Conservation (phyloP, 2,113 vertebrate genomes). For the Nycticebus coucang region DNA sequence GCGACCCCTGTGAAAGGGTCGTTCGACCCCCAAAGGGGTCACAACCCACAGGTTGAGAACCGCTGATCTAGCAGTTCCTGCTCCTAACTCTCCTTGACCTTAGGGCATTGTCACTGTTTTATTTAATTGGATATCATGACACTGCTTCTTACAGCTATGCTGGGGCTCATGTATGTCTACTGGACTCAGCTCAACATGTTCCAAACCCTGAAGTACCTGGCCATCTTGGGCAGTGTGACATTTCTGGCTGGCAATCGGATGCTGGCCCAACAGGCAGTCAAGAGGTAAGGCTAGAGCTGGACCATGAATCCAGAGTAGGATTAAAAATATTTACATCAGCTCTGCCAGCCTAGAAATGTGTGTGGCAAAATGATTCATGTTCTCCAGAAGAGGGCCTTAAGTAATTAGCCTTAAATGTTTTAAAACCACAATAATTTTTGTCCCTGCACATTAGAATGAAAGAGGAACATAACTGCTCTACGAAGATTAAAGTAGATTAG, state of each 20-base stretch:
- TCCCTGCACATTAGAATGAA: not conserved
- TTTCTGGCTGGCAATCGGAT: slow-evolving; percentile 99
- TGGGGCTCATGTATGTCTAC: slow-evolving; percentile 98
- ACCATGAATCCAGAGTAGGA: not conserved
- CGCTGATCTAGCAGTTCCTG: not conserved
- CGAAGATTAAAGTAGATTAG: not conserved
- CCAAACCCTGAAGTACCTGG: slow-evolving; percentile 98
- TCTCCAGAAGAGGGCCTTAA: not conserved
- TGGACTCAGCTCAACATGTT: slow-evolving; percentile 99
- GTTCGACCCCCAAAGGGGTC: too few relatives aligned
- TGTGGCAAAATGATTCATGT: not conserved
- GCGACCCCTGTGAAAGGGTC: too few relatives aligned
- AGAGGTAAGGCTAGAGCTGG: slow-evolving; percentile 86
- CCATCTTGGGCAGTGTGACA: slow-evolving; percentile 94
- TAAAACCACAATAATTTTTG: not conserved
- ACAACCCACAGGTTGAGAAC: too few relatives aligned
- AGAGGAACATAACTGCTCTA: not conserved
- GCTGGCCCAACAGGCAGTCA: slow-evolving; percentile 98
- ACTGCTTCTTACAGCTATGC: slow-evolving; percentile 88
- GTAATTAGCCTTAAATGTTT: not conserved
- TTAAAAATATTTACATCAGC: not conserved
- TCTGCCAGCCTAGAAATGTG: not conserved
- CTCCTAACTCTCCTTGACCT: not conserved
- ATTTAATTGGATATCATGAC: not conserved
- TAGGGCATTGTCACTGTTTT: not conserved